Base-by-base conservation (phyloP, 2,113 vertebrate genomes). In the Melanocharis versteri region DNA sequence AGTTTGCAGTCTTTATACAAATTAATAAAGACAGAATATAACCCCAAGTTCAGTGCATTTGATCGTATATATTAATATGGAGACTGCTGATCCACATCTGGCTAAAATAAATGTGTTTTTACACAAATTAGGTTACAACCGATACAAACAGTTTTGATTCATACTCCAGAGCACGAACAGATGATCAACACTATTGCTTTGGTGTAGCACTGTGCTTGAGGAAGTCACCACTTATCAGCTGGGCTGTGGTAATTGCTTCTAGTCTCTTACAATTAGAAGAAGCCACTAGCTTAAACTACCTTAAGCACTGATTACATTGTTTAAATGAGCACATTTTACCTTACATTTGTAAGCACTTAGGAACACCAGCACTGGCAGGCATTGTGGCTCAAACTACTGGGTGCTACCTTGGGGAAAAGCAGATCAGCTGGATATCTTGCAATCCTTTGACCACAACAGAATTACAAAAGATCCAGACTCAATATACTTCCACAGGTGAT, bases 101-200 rank as follows among this genome's bases (percentile, higher is more conserved):
- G 56, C 13, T 82, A 92, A 86, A 93, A 95, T 17, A 84, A 84
- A 78, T 37, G 53, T 72, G 42, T 28, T 93, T 94, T 84, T 82
- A 84, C 57, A 94, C 45, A 84, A 83, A 79, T 51, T 42, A 83
- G 37, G 45, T 61, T 88, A 79, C n/a, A 28, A 44, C 21, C 57
- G 53, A 91, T 53, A 91, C 57, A 80, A 93, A 71, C 22, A 60
- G 37, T 37, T 91, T 68, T 81, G 56, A 69, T n/a, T 75, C 65
- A 51, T 58, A 68, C 56, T 57, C 50, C 37, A 27, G 57, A 88
- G 66, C 53, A 64, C 0, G 0, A 76, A 65, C 11, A 72, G 47
- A 83, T 39, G 53, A 94, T 65, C 45, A 86, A 28, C 1, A 1
- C 50, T 40, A 31, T n/a, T 19, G 37, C 87, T 81, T 14, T 65